Percentiles rank a stretch among this genome's conserved stretches.
phyloP scores from a whole-genome alignment of 2,888 invertebrate genomes.

The Callyntrura guangdongensis region DNA sequence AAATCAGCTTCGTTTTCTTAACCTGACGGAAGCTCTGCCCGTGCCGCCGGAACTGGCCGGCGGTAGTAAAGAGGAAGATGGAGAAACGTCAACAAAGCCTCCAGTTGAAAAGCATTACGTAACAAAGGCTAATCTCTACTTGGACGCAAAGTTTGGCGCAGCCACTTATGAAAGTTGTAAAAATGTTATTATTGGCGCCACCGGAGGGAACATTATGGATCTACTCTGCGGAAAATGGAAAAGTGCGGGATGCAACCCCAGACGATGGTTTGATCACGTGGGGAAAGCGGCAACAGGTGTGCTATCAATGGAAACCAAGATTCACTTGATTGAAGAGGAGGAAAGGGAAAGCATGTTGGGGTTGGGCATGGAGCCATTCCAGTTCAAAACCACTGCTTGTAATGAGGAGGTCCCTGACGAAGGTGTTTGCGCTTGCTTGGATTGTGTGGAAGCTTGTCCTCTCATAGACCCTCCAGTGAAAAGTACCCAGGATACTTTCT shows the following conservation, averaged over 20 bases:
- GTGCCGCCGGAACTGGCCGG: conserved; percentile 39
- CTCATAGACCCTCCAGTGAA: conserved; percentile 86
- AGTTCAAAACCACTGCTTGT: conserved; percentile 72
- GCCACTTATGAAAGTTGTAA: conserved; percentile 92
- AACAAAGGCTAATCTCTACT: conserved; percentile 84
- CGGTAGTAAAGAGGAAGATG: conserved; percentile 50
- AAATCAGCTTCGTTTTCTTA: conserved; percentile 89
- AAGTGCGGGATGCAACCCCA: conserved; percentile 89
- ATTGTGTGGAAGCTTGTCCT: conserved; percentile 93
- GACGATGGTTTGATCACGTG: conserved; percentile 85
- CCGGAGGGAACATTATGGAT: conserved; percentile 91
- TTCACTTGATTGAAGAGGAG: conserved; percentile 85
- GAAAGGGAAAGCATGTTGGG: not conserved
- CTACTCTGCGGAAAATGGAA: conserved; percentile 91
- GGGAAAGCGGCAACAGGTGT: conserved; percentile 77
- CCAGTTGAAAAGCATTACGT: conserved; percentile 54
- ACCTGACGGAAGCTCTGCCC: conserved; percentile 78
- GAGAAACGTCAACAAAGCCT: conserved; percentile 16
- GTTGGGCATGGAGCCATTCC: conserved; percentile 20
- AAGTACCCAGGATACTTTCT: conserved; percentile 48
- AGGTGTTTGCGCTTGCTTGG: conserved; percentile 94
- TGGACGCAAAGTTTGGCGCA: conserved; percentile 89
- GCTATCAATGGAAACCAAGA: conserved; percentile 89
- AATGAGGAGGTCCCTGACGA: conserved; percentile 74
- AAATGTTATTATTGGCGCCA: conserved; percentile 91